A percentile compares a stretch with the other conserved stretches of the same genome.
phyloP scores from a whole-genome alignment of 1,140 invertebrate species.

The Meloidogyne exigua region DNA sequence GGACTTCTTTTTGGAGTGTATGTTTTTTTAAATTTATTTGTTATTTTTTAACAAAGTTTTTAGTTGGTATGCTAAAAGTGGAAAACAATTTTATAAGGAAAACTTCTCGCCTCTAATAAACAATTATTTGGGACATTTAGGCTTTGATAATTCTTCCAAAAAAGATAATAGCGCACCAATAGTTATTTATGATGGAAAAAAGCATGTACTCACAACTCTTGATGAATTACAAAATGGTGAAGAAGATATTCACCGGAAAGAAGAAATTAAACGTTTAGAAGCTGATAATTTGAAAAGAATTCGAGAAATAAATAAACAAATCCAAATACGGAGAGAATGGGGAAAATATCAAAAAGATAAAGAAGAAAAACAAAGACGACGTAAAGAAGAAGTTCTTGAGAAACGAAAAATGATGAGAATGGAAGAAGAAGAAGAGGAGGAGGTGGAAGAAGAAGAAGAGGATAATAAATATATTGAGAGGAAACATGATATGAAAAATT shows the following conservation, averaged over 20 bases:
- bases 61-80: slow-evolving; percentile 21
- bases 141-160: neutral
- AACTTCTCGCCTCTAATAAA: neutral
- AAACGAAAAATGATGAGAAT: slow-evolving; percentile 5
- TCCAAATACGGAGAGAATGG: neutral
- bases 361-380: neutral
- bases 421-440: neutral
- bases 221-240: neutral
- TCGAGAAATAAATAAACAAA: neutral
- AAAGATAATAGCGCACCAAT: neutral
- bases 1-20: slow-evolving; percentile 78
- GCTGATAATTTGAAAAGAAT: neutral
- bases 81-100: slow-evolving; percentile 15
- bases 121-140: neutral
- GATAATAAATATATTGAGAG: neutral
- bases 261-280: slow-evolving; percentile 6
- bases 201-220: neutral
- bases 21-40: slow-evolving; percentile 16
- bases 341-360: neutral
- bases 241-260: neutral
- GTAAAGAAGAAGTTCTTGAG: neutral
- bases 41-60: slow-evolving; percentile 10
- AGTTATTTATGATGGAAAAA: neutral
- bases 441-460: slow-evolving; percentile 6
- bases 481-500: neutral